phyloP scores from a whole-genome alignment of 2,113 vertebrate species.

The Heterotis niloticus region DNA sequence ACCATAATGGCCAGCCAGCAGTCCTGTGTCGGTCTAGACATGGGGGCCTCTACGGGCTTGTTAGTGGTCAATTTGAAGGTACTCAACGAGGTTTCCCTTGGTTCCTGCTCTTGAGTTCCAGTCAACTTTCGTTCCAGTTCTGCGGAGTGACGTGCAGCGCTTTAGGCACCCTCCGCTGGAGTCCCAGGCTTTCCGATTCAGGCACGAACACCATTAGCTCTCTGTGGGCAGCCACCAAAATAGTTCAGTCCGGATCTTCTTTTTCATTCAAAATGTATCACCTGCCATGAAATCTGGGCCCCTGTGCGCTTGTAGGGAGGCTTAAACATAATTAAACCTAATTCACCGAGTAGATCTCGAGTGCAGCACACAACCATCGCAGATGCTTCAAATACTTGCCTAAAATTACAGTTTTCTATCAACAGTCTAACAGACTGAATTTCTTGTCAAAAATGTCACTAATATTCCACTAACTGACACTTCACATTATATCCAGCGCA shows the following conservation, averaged over 20 bases:
- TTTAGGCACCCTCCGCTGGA: not conserved
- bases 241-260: not conserved
- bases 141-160: not conserved
- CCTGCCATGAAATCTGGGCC: too few relatives aligned
- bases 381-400: too few relatives aligned
- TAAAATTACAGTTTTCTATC: too few relatives aligned
- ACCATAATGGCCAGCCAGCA: not conserved
- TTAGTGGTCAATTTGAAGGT: slow-evolving; percentile 1
- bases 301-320: too few relatives aligned
- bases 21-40: not conserved
- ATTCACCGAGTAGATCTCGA: too few relatives aligned
- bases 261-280: not conserved
- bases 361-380: too few relatives aligned
- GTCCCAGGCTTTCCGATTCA: not conserved
- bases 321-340: too few relatives aligned
- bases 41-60: not conserved
- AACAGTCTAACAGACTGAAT: too few relatives aligned
- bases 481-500: too few relatives aligned
- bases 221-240: not conserved
- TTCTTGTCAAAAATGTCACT: too few relatives aligned
- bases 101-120: not conserved
- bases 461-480: too few relatives aligned
- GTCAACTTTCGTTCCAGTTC: not conserved
- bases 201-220: not conserved
- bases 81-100: not conserved